Percentiles rank a stretch among this genome's conserved stretches.
Conservation (phyloP, 2,113 vertebrate species). For the Ammodytes marinus region DNA sequence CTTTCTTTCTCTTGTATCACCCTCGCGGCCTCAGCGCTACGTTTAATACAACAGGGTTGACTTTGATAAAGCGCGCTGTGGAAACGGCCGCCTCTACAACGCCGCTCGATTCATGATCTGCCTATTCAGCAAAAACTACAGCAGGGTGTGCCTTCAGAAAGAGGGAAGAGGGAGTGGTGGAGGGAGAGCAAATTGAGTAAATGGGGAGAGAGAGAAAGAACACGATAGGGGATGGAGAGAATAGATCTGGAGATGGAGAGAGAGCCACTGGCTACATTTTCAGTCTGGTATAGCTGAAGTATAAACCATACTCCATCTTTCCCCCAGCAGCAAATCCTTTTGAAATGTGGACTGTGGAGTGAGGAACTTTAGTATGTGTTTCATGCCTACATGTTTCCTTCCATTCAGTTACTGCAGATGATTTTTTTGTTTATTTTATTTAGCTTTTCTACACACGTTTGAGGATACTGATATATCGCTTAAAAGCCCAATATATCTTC, state of each 20-base stretch:
- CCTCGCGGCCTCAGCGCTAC: constrained; percentile 27
- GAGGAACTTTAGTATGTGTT: constrained; percentile 7
- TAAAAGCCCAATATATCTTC: not conserved
- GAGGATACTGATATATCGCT: not conserved
- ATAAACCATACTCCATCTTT: constrained; percentile 21
- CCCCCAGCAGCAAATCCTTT: too few species aligned
- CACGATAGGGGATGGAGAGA: not conserved
- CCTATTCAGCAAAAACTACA: constrained; percentile 45
- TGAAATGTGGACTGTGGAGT: not conserved
- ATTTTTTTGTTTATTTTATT: not conserved
- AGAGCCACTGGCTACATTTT: not conserved
- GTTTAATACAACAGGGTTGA: constrained; percentile 47
- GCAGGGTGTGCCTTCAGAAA: constrained; percentile 22
- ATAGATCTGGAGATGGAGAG: not conserved
- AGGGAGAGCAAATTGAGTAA: not conserved
- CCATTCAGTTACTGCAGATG: not conserved
- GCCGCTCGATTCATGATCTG: constrained; percentile 48
- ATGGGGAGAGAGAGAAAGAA: not conserved
- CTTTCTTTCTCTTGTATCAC: not conserved
- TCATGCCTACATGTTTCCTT: not conserved
- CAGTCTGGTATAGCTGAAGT: not conserved
- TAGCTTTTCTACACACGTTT: not conserved
- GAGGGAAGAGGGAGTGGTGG: not conserved
- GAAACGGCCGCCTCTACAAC: constrained; percentile 39
- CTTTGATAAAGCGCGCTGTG: constrained; percentile 51